These are phyloP conservation scores for Pontoporia blainvillei DNA, from an alignment of 2,113 vertebrate genomes.

Conservation along the genomic window DNA sequence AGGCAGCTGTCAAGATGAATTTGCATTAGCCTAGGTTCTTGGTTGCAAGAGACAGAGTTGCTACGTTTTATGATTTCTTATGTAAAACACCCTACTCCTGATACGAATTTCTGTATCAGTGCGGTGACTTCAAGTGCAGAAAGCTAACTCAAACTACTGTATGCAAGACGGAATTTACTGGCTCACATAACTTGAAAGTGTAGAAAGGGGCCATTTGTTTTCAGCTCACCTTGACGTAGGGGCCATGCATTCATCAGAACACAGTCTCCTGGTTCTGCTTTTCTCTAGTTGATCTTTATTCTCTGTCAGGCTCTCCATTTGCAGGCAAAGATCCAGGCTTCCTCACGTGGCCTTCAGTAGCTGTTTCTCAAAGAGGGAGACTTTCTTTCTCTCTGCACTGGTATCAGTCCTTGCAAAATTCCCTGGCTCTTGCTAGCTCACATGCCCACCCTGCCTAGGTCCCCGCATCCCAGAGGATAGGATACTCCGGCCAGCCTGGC, in stretches of 20 bases:
- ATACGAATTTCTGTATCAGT: background rate
- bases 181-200: background rate
- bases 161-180: background rate
- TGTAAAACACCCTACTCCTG: background rate
- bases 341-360: background rate
- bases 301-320: background rate
- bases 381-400: background rate
- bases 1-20: background rate
- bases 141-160: background rate
- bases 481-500: background rate
- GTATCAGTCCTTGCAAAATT: background rate
- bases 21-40: background rate
- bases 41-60: background rate
- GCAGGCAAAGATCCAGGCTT: background rate
- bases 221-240: background rate
- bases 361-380: background rate
- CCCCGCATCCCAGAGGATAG: background rate
- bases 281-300: background rate
- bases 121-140: background rate
- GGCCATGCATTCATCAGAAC: background rate
- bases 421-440: background rate
- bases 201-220: background rate
- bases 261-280: background rate
- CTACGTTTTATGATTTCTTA: background rate
- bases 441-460: background rate